A percentile compares a stretch with the other conserved stretches of the same genome.
phyloP scores from a whole-genome alignment of 2,113 vertebrate species.

The Gymnobelideus leadbeateri region DNA sequence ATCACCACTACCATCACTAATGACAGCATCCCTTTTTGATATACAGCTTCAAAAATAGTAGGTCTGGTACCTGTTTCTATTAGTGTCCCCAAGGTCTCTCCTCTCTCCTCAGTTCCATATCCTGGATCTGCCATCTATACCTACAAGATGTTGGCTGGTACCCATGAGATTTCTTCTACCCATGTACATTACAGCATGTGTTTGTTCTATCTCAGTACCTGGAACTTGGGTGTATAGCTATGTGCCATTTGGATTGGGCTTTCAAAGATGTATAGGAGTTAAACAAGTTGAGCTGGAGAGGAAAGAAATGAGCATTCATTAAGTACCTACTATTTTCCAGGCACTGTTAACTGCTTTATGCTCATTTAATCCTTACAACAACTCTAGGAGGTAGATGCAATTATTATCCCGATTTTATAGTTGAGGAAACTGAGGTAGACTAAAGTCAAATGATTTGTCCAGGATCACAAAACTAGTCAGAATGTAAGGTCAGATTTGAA shows the following conservation, averaged over 20 bases:
- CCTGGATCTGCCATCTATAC: too few species aligned
- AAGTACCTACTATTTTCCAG: neutral
- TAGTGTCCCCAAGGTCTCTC: too few species aligned
- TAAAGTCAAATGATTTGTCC: neutral
- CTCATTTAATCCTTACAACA: neutral
- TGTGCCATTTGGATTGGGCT: neutral
- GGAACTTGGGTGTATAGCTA: too few species aligned
- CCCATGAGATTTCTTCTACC: too few species aligned
- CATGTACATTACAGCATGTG: too few species aligned
- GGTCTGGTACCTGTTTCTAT: too few species aligned
- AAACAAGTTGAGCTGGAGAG: neutral
- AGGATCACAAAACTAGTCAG: neutral
- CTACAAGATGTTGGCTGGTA: too few species aligned
- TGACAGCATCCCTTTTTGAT: too few species aligned
- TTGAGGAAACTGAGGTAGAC: neutral
- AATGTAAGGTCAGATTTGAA: neutral
- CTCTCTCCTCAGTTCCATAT: too few species aligned
- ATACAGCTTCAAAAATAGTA: too few species aligned
- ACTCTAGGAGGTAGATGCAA: neutral
- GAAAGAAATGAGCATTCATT: neutral
- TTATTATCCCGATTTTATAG: neutral
- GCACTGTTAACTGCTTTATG: neutral
- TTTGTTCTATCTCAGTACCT: too few species aligned
- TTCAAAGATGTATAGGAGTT: neutral
- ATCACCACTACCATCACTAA: too few species aligned